A percentile compares a stretch with the other conserved stretches of the same genome.
Conservation (phyloP, 2,797 vertebrate species). For the Euphonia xanthogaster region DNA sequence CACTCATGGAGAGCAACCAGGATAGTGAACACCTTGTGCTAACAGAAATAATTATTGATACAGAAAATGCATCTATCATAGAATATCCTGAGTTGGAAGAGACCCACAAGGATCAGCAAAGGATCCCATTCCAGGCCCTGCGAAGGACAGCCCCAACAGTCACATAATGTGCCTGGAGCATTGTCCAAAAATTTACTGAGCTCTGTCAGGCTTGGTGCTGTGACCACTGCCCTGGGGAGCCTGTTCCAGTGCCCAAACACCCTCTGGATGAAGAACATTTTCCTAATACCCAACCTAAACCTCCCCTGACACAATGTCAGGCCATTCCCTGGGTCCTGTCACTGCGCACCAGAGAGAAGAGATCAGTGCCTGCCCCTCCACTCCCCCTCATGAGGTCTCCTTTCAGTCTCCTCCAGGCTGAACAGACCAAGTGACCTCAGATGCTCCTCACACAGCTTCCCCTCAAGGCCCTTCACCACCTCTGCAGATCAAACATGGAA, state of each 20-base stretch:
- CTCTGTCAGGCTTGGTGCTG: background rate
- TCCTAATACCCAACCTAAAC: background rate
- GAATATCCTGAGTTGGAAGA: background rate
- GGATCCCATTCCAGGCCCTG: background rate
- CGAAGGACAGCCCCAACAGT: background rate
- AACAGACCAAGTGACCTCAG: background rate
- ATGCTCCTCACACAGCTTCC: background rate
- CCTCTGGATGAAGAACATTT: background rate
- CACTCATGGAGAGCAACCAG: background rate
- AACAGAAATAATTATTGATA: background rate
- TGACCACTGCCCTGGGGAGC: background rate
- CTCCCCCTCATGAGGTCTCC: background rate
- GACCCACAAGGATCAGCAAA: background rate
- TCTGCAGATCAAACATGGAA: background rate
- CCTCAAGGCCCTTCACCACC: background rate
- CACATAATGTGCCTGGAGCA: background rate
- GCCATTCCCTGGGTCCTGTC: background rate
- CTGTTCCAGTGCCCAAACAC: background rate
- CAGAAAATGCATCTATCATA: background rate
- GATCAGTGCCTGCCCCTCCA: background rate
- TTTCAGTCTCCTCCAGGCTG: background rate
- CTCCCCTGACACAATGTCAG: fast-evolving
- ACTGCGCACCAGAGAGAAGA: background rate
- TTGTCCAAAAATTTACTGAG: background rate
- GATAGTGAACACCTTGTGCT: background rate